Evolutionary conservation across 2,888 invertebrate species (phyloP), one percentile per base, ranked within the genome.

Genomic region (Brachyopa scutellaris): DNA sequence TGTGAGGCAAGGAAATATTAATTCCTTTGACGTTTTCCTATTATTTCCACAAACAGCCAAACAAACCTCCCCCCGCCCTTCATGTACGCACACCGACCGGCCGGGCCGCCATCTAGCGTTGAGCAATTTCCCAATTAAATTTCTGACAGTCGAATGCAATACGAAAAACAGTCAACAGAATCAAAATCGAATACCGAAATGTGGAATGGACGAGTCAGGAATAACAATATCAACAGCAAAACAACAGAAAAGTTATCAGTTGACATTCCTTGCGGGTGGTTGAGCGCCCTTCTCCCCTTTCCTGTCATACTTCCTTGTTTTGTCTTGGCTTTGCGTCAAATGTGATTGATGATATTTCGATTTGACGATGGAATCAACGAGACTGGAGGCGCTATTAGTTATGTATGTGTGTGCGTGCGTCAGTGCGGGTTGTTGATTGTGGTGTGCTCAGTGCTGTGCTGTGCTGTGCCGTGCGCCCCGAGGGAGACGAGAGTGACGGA

Each of bases 311-410:
- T n/a, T n/a, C n/a, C n/a, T n/a, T 26, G 26, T 3, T 15, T 11
- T 40, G 9, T 8, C 57, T 17, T 21, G 21, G 38, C 19, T 26
- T 26, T 9, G 38, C 73, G 64, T 64, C 64, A 73, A 64, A 45
- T 19, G 29, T 74, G 73, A 74, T 74, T 74, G 73, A 74, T 74
- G 73, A 57, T 57, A 74, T 74, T 74, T 74, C 73, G 53, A 74
- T 74, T 49, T 38, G 73, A 26, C 40, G 42, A 31, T 31, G 26
- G 33, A 64, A 64, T 40, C 66, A 23, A 45, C 45, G 19, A n/a
- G 51, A 40, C 64, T 21, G 33, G 67, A 45, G 45, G 47, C 55
- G 19, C 26, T 3, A 26, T 26, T 26, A 6, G 26, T n/a, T n/a
- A n/a, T n/a, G n/a, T n/a, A n/a, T n/a, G n/a, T n/a, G n/a, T n/a